A percentile compares a stretch with the other conserved stretches of the same genome.
Evolutionary conservation across 2,888 invertebrate species (phyloP).

Genomic region (Drosophila flavopinicola): DNA sequence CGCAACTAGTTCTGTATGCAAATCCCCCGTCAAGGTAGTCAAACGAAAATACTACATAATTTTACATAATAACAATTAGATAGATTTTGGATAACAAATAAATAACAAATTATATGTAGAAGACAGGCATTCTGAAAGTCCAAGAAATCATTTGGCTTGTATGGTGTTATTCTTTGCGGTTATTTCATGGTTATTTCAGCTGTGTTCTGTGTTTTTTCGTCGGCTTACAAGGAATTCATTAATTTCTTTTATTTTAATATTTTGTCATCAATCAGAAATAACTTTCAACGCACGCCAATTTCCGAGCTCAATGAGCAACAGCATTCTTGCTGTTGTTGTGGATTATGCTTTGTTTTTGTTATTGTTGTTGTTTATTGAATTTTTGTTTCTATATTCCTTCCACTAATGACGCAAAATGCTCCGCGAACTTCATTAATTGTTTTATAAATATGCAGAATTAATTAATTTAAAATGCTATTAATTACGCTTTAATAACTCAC

Average conservation of each 20-base stretch:
- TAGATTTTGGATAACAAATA: constrained; percentile 54
- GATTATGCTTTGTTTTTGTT: constrained; percentile 7
- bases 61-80: constrained; percentile 74
- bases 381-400: constrained; percentile 32
- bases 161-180: constrained; percentile 9
- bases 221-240: constrained; percentile 76
- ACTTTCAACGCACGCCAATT: constrained; percentile 74
- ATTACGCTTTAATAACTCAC: constrained; percentile 74
- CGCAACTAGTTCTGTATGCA: constrained; percentile 54
- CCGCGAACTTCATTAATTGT: constrained; percentile 74
- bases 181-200: constrained; percentile 50
- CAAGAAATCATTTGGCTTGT: constrained; percentile 45
- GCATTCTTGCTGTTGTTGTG: constrained; percentile 15
- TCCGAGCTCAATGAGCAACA: constrained; percentile 62
- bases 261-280: constrained; percentile 80
- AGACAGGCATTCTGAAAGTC: constrained; percentile 32
- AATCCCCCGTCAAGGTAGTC: constrained; percentile 60
- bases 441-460: constrained; percentile 78
- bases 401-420: constrained; percentile 61
- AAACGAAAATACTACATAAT: constrained; percentile 35
- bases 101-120: constrained; percentile 43
- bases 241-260: constrained; percentile 63
- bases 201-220: constrained; percentile 23
- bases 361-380: constrained; percentile 9
- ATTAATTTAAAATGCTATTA: constrained; percentile 77